phyloP scores from a whole-genome alignment of 2,888 invertebrate genomes.

The Drepanosiphum platanoidis region DNA sequence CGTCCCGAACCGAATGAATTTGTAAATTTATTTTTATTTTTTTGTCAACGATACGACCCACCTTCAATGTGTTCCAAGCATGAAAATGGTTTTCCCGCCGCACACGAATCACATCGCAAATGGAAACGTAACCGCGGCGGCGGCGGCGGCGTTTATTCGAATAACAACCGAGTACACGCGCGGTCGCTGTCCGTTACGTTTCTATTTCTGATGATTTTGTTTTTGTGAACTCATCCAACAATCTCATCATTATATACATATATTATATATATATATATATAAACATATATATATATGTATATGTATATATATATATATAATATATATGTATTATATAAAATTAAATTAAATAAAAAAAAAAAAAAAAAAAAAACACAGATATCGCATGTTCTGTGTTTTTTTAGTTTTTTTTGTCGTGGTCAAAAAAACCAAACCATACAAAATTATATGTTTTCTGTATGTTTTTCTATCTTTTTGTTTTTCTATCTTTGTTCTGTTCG shows the following conservation, averaged over 20 bases:
- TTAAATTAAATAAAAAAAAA: too few species aligned
- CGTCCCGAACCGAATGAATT: constrained; percentile 30
- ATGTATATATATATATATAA: too few species aligned
- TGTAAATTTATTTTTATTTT: constrained; percentile 41
- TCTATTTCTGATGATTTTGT: constrained; percentile 46
- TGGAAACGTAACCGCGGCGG: constrained; percentile 7
- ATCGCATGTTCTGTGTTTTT: constrained; percentile 61
- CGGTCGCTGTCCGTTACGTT: constrained; percentile 30
- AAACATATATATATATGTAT: too few species aligned
- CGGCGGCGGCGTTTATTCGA: too few species aligned
- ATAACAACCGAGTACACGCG: background rate
- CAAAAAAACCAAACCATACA: constrained; percentile 32
- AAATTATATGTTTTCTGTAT: constrained; percentile 63
- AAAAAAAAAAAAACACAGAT: constrained; percentile 43
- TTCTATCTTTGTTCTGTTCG: constrained; percentile 66
- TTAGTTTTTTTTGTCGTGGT: constrained; percentile 60
- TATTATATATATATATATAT: too few species aligned
- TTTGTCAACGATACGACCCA: constrained; percentile 59
- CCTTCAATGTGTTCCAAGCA: constrained; percentile 60
- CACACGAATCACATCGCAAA: constrained; percentile 28
- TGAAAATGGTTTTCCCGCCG: constrained; percentile 53
- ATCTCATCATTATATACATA: constrained; percentile 24
- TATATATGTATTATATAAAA: too few species aligned
- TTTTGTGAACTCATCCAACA: constrained; percentile 51
- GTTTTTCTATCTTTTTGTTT: constrained; percentile 66